Evolutionary conservation across 2,797 vertebrate species (phyloP), one percentile per base, ranked within the genome.

Genomic region (Loriculus beryllinus): DNA sequence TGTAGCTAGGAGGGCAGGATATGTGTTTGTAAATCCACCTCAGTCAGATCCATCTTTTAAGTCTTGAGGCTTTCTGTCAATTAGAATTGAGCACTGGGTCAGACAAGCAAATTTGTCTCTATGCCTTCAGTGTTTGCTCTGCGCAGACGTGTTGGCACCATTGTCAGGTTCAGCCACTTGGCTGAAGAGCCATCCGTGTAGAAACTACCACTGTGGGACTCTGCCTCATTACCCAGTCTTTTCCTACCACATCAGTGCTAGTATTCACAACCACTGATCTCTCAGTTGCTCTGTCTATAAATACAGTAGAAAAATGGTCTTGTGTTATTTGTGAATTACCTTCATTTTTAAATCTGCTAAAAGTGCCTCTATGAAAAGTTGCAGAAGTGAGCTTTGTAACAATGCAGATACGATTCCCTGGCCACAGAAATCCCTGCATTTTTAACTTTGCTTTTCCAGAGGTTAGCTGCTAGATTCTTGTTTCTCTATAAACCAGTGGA

Each of bases 91-190:
- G 62, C 56, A 2, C 6, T 45, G 51, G 29, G n/a, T 35, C 31
- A 54, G 54, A 52, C 9, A 4, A 48, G 28, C 0, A 1, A 18
- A 15, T 43, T 43, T 31, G 15, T 72, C 4, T 63, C 20, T 33
- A 10, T 14, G 35, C 39, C 57, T n/a, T 63, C 33, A 1, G 10
- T 7, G 40, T 49, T 39, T 31, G 47, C 69, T 74, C 56, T 25
- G 4, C 31, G n/a, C 64, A 56, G 33, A 33, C 4, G 2, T 33
- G 52, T 56, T 65, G 7, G 3, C n/a, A 5, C 19, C 40, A 51
- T 33, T 0, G 0, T 12, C 33, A 4, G 37, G 17, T 60, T n/a
- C 64, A 63, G 2, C 35, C 43, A 4, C 47, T 40, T 39, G 9
- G 31, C 72, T 88, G 56, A 40, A 33, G 60, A 83, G 59, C 57